A percentile compares a stretch with the other conserved stretches of the same genome.
These are phyloP conservation scores for Drosophila prosaltans DNA, from an alignment of 1,140 invertebrate genomes.

Conservation along the genomic window DNA sequence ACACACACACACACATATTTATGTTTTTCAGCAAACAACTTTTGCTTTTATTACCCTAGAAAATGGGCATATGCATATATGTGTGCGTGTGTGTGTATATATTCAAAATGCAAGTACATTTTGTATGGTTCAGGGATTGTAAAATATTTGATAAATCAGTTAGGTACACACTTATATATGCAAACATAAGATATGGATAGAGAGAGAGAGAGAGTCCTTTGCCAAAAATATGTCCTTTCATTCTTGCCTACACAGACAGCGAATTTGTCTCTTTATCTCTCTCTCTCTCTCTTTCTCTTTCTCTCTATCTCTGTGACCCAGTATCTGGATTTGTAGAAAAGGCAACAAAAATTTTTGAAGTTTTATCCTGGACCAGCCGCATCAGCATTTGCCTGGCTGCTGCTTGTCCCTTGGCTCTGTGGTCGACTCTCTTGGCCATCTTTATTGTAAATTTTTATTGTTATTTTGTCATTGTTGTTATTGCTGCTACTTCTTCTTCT, in stretches of 20 bases:
- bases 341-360: slow-evolving; percentile 23
- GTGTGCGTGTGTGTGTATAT: neutral
- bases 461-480: slow-evolving; percentile 36
- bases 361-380: slow-evolving; percentile 7
- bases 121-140: slow-evolving; percentile 13
- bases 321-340: slow-evolving; percentile 41
- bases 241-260: neutral
- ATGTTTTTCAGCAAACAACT: slow-evolving; percentile 5
- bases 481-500: slow-evolving; percentile 16
- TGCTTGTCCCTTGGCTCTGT: neutral
- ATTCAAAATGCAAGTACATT: slow-evolving; percentile 21
- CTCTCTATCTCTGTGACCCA: neutral
- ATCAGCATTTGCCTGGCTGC: slow-evolving; percentile 3
- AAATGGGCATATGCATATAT: neutral
- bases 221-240: slow-evolving; percentile 1
- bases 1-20: neutral
- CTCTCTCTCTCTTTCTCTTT: neutral
- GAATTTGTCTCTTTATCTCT: neutral
- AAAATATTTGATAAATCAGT: slow-evolving; percentile 55
- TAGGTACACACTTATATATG: slow-evolving; percentile 31
- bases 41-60: slow-evolving; percentile 35
- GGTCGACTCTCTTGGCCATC: neutral
- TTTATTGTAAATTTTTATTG: slow-evolving; percentile 27
- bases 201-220: neutral
- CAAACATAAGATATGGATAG: slow-evolving; percentile 1